Base-by-base conservation (phyloP, 2,113 vertebrate genomes). In the Bubalus kerabau region DNA sequence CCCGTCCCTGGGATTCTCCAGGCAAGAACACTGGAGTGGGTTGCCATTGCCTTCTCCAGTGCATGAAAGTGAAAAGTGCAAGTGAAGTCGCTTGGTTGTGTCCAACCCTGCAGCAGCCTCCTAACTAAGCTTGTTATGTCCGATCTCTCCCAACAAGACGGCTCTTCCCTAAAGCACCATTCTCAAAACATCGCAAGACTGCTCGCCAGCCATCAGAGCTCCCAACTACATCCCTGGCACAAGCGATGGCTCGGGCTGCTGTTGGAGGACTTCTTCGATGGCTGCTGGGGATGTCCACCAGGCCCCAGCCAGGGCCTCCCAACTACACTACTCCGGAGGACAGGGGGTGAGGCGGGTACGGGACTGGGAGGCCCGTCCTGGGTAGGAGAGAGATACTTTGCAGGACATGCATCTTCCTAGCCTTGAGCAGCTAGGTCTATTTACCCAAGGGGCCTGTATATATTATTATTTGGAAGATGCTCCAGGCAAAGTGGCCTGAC, bases 391-490 rank as follows among this genome's bases (percentile, higher is more conserved):
- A n/a, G n/a, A 17, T 14, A 9, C 30, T 57, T 50, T 32, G 40
- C 36, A 82, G 52, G 15, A 74, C 17, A 62, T 88, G 17, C 16
- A 90, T 62, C 95, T 87, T 87, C 50, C 50, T 71, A 90, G 76
- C 15, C 57, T 56, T 21, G 19, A 91, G 32, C 90, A 97, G 82
- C 88, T 96, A 86, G 81, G 14, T 88, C 87, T 97, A 43, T 97
- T 96, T 91, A 95, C 90, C 40, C 93, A 95, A 93, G 46, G 40
- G 89, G 97, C 78, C 48, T 32, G 23, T 46, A 89, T 93, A 93
- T 94, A 94, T 80, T 30, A 84, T 80, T 54, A 94, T 87, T 62
- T 46, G 43, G 54, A 96, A 84, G 46, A 85, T 32, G 74, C 60
- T 97, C 56, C 32, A 82, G 88, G 85, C 80, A 86, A 94, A 86